Conservation (phyloP, 2,797 vertebrate genomes). For the Peromyscus nudipes region DNA sequence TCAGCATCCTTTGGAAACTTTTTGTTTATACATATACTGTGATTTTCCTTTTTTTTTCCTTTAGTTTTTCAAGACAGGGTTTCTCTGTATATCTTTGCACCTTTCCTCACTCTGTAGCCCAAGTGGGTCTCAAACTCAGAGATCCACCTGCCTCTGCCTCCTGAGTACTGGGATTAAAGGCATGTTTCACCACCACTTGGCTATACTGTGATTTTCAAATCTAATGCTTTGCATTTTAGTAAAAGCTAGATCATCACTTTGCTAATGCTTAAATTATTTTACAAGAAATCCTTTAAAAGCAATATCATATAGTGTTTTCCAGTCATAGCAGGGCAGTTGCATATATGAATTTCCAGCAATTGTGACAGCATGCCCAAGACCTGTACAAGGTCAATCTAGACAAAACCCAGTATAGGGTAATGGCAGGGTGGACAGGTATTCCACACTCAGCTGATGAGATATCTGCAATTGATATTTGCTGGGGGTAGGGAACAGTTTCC, state of each 20-base stretch:
- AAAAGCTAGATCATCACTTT: slow-evolving; percentile 70
- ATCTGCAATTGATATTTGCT: too few relatives aligned
- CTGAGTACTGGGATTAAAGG: too few relatives aligned
- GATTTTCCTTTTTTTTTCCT: slow-evolving; percentile 23
- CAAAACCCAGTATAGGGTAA: background rate
- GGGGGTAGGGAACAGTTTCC: background rate
- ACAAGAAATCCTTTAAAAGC: slow-evolving; percentile 44
- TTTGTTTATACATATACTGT: slow-evolving; percentile 50
- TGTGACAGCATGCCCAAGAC: background rate
- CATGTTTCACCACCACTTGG: too few relatives aligned
- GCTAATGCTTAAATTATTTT: slow-evolving; percentile 70
- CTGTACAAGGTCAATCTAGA: background rate
- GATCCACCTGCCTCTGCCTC: too few relatives aligned
- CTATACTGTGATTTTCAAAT: slow-evolving; percentile 70
- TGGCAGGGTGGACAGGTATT: background rate
- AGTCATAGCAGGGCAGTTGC: background rate
- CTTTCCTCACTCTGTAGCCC: too few relatives aligned
- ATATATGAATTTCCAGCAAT: background rate
- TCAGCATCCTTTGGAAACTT: background rate
- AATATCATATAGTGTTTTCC: too few relatives aligned
- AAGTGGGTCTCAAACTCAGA: too few relatives aligned
- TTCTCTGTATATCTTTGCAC: too few relatives aligned
- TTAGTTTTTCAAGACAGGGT: too few relatives aligned
- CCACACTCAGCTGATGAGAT: background rate
- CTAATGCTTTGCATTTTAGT: background rate